Conservation (phyloP, 1,140 invertebrate species). For the Drosophila lini region DNA sequence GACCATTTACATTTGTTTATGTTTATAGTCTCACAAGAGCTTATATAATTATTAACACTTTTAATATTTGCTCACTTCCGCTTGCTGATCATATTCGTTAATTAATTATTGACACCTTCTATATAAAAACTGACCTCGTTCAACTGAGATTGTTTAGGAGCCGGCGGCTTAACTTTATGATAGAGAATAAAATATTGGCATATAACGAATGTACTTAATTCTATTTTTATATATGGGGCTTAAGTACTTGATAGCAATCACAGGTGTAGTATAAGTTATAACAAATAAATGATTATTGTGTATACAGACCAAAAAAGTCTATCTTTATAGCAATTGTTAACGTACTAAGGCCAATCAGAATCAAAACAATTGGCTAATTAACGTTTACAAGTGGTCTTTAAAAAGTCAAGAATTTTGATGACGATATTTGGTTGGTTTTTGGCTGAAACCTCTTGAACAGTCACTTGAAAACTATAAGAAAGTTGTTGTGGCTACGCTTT, state of each 20-base stretch:
- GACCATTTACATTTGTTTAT: neutral
- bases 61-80: conserved; percentile 8
- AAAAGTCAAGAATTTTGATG: conserved; percentile 53
- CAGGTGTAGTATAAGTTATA: neutral
- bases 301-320: neutral
- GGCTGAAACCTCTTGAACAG: conserved; percentile 1
- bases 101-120: conserved; percentile 20
- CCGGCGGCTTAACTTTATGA: neutral
- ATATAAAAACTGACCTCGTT: conserved; percentile 32
- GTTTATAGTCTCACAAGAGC: neutral
- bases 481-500: conserved; percentile 23
- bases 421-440: conserved; percentile 18
- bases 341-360: conserved; percentile 2
- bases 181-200: neutral
- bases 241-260: neutral
- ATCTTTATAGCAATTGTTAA: neutral
- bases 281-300: neutral
- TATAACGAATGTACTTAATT: neutral
- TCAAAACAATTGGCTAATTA: conserved; percentile 43
- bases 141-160: neutral
- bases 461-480: conserved; percentile 32
- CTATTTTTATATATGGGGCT: neutral
- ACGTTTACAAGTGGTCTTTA: conserved; percentile 9
- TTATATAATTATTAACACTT: conserved; percentile 6
- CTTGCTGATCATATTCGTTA: neutral